Base-by-base conservation (phyloP, 1,140 invertebrate species). In the Yoshiicerus persimilis region DNA sequence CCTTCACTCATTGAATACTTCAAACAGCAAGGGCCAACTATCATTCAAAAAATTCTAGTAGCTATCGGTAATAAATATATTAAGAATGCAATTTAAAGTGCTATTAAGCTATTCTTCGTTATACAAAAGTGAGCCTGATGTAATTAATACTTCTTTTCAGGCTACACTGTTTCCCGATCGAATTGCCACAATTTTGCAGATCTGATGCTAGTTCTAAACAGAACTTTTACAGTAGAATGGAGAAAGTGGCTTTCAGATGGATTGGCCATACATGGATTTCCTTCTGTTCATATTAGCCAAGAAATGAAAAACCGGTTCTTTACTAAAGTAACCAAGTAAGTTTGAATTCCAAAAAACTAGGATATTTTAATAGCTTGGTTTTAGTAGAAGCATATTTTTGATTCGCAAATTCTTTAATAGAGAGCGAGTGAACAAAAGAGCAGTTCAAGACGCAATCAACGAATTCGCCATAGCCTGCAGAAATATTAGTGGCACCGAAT, bases 391-490 rank as follows among this genome's bases (percentile, higher is more conserved):
- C 5, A n/a, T 0, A 11, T 66, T 30, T 25, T n/a, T 66, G 27
- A 66, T 25, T n/a, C n/a, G n/a, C 4, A 0, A 32, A 13, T 32
- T 70, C 30, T 13, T 70, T 70, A 10, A 32, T 38, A 91, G 90
- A 41, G 90, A 90, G n/a, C 85, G 89, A 39, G 80, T 87, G 13
- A 91, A 89, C 64, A 90, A 90, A 39, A 77, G 90, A 66, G 62
- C 84, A 32, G 77, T 91, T 36, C 87, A 89, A 39, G 89, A 91
- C n/a, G 89, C 89, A 11, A 89, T 91, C 25, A 87, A 88, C 32
- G 90, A 91, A n/a, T 90, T 91, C 62, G 88, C 90, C 5, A 38
- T 90, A 23, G 86, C 86, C 13, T 90, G 90, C 64, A 75, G 90
- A 25, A 91, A 91, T 56, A 83, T 91, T 62, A 88, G 87, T 64